phyloP scores from a whole-genome alignment of 2,888 invertebrate species.

The Kryphioiulus occultus region DNA sequence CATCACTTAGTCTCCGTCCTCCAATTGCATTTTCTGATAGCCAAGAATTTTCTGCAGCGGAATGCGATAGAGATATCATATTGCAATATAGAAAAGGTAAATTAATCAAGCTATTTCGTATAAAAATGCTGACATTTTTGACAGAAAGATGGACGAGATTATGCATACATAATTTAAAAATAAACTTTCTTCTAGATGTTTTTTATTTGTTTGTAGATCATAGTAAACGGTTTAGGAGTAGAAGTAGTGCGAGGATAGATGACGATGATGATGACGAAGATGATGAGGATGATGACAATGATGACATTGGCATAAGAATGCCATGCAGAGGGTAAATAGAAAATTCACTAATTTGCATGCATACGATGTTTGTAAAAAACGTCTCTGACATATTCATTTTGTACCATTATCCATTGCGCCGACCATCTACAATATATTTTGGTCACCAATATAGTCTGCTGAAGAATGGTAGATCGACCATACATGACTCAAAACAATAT shows the following conservation, averaged over 20 bases:
- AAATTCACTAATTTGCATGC: neutral
- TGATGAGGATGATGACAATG: conserved; percentile 50
- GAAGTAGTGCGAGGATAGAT: conserved; percentile 50
- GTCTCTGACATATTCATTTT: neutral
- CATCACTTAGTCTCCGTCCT: conserved; percentile 50
- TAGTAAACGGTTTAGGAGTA: conserved; percentile 46
- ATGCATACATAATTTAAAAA: conserved; percentile 36
- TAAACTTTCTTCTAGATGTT: conserved; percentile 47
- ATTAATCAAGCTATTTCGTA: neutral
- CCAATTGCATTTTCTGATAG: conserved; percentile 51
- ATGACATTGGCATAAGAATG: conserved; percentile 45
- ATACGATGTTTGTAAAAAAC: neutral
- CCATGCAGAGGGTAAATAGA: conserved; percentile 46
- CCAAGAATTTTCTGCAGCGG: conserved; percentile 51
- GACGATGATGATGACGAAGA: conserved; percentile 50
- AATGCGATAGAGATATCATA: conserved; percentile 51
- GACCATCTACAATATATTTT: neutral
- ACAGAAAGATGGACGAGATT: neutral
- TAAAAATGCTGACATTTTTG: neutral
- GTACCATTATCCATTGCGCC: neutral
- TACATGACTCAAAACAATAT: too few relatives aligned
- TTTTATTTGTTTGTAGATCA: conserved; percentile 48
- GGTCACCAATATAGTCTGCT: neutral
- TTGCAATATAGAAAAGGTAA: conserved; percentile 51
- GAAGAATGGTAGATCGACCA: neutral